Conservation (phyloP, 1,140 invertebrate species). For the Reticulitermes speratus region DNA sequence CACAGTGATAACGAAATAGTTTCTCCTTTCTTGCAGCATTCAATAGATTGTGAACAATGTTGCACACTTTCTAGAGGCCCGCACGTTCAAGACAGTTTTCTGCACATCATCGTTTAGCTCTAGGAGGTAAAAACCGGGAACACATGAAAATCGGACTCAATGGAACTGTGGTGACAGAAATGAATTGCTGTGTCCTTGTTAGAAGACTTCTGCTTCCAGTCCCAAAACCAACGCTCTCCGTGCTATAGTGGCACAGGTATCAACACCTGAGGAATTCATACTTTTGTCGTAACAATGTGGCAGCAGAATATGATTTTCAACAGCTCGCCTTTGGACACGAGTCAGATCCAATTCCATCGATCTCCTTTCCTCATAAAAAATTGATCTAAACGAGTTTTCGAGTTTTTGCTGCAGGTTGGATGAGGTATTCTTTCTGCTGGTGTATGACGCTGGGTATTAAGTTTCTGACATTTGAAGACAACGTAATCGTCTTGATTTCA, state of each 20-base stretch:
- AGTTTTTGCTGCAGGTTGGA: too few relatives aligned
- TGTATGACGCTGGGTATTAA: too few relatives aligned
- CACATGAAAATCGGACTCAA: slow-evolving; percentile 1
- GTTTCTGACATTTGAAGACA: too few relatives aligned
- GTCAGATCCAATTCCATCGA: too few relatives aligned
- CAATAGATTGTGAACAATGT: neutral
- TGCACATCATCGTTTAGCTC: neutral
- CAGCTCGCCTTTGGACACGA: too few relatives aligned
- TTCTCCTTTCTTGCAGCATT: neutral
- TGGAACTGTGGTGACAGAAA: slow-evolving; percentile 1
- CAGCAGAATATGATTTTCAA: too few relatives aligned
- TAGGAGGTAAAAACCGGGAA: neutral
- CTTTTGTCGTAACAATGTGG: too few relatives aligned
- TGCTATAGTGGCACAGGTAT: neutral
- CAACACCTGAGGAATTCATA: neutral
- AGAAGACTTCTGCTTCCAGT: neutral
- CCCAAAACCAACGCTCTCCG: neutral
- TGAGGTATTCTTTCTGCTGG: too few relatives aligned
- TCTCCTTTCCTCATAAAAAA: too few relatives aligned
- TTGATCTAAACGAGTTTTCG: too few relatives aligned
- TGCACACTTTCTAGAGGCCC: neutral
- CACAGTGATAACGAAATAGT: neutral
- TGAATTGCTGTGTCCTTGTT: slow-evolving; percentile 6
- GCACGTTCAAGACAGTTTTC: neutral
- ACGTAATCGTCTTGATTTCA: too few relatives aligned